These are phyloP conservation scores for Matsumurasca onukii DNA, from an alignment of 1,140 invertebrate species.

Conservation along the genomic window DNA sequence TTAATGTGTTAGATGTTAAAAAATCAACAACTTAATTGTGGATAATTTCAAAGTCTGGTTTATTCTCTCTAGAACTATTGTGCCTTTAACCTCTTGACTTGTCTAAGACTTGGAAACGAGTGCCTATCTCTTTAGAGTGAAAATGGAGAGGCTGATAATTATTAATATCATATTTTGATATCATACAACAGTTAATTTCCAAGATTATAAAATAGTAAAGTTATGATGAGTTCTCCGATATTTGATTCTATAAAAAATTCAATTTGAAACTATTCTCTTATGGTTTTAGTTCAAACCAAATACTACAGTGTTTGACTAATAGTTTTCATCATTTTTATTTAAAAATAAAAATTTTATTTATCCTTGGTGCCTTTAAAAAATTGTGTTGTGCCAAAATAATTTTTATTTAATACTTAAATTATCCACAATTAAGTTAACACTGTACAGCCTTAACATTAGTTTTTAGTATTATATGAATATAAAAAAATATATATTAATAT, in stretches of 20 bases:
- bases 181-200: not conserved
- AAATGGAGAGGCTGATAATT: slow-evolving; percentile 7
- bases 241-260: not conserved
- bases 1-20: not conserved
- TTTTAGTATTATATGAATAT: slow-evolving; percentile 16
- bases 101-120: slow-evolving; percentile 14
- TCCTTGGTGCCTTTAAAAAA: slow-evolving; percentile 13
- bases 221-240: not conserved
- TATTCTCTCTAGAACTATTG: not conserved
- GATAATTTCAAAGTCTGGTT: slow-evolving; percentile 8
- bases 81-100: slow-evolving; percentile 5
- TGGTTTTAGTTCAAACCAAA: not conserved
- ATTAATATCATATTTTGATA: no score
- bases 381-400: slow-evolving; percentile 11
- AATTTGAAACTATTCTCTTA: not conserved
- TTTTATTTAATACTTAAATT: not conserved
- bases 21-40: slow-evolving; percentile 22
- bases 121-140: slow-evolving; percentile 20
- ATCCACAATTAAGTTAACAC: slow-evolving; percentile 23
- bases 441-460: slow-evolving; percentile 24
- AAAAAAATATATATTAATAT: slow-evolving; percentile 20
- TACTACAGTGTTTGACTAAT: not conserved
- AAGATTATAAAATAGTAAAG: not conserved
- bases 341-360: not conserved
- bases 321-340: not conserved